Evolutionary conservation across 2,797 vertebrate species (phyloP), one percentile per base, ranked within the genome.

Genomic region (Myotis planiceps): DNA sequence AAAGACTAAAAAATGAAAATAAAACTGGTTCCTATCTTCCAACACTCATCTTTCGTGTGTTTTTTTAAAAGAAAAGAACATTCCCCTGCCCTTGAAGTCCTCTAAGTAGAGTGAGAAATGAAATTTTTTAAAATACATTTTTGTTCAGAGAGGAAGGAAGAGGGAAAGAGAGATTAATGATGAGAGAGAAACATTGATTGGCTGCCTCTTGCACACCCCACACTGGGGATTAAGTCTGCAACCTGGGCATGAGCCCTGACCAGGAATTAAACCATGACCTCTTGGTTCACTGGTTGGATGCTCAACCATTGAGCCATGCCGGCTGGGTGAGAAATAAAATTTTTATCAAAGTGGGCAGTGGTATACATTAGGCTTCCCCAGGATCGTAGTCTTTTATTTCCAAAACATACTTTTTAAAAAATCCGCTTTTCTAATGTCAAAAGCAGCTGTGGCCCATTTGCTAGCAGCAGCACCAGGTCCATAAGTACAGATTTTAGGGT

Each of bases 391-490:
- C 58, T 92, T 81, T 78, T 86, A 91, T 95, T 96, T 95, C 93
- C 87, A 88, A 74, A 72, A 79, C 85, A 16, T 65, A 86, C 96
- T 69, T 65, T 34, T n/a, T 45, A 39, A 58, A 51, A 5, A 87
- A 82, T 81, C 90, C 66, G 51, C 81, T 96, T 83, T 72, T 39
- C 3, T 96, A 93, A 97, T 89, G 94, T 66, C 91, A 92, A 92
- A 98, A 98, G 89, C 97, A 98, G 96, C 94, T 96, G 88, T 34
- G 88, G 88, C 12, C 6, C 58, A 47, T 95, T 97, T 96, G 75
- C 96, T 89, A 96, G 95, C 97, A 96, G 93, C 78, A 27, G 93
- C 81, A 76, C 71, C 94, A 94, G 92, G 87, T 94, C 72, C 95
- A 10, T 39, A 97, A 80, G 96, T 94, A 96, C 88, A 85, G 96